These are phyloP conservation scores for Salvator merianae DNA, from an alignment of 2,113 vertebrate species.

Conservation along the genomic window DNA sequence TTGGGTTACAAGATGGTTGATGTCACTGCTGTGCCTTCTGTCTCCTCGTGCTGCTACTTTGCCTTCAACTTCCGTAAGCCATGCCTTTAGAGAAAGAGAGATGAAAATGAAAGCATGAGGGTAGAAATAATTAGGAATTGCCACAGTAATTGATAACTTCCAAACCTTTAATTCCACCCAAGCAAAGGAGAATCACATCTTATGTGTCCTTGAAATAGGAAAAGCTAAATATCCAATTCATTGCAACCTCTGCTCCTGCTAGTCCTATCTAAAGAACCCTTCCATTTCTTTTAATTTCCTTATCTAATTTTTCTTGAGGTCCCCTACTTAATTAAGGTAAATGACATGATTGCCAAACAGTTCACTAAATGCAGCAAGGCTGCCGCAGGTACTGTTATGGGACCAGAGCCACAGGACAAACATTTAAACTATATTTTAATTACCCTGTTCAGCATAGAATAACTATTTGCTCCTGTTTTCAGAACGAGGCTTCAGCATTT, in stretches of 20 bases:
- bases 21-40: constrained; percentile 91
- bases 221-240: neutral
- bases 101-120: neutral
- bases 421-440: neutral
- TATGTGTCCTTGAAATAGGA: neutral
- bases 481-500: neutral
- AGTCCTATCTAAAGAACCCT: neutral
- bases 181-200: neutral
- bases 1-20: constrained; percentile 93
- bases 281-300: neutral
- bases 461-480: neutral
- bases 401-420: neutral
- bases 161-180: neutral
- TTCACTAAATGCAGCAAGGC: neutral
- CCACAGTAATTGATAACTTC: neutral
- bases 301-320: neutral
- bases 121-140: neutral
- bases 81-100: constrained; percentile 76
- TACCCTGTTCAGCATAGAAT: neutral
- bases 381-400: neutral
- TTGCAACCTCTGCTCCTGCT: neutral
- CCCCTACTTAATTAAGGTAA: neutral
- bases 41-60: constrained; percentile 91
- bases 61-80: constrained; percentile 96
- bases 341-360: neutral